Conservation (phyloP, 1,140 invertebrate genomes). For the Pollicipes pollicipes region DNA sequence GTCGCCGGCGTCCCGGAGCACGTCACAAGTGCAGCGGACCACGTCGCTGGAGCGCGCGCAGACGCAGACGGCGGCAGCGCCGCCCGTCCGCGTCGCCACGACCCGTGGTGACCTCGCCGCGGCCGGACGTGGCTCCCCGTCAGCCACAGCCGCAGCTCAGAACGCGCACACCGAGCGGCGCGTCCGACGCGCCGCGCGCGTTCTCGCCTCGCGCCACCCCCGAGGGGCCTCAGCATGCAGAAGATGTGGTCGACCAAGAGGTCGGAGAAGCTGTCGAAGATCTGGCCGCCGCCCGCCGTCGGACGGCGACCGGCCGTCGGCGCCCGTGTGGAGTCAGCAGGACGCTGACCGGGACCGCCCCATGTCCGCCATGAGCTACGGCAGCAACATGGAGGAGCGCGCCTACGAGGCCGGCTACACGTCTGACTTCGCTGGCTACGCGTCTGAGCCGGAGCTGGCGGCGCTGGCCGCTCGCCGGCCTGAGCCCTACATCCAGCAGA, state of each 20-base stretch:
- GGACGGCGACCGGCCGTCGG: not conserved
- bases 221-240: not conserved
- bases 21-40: no score
- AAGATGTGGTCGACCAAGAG: not conserved
- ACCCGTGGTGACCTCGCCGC: no score
- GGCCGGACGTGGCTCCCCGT: no score
- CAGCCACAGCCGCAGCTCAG: no score
- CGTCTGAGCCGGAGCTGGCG: not conserved
- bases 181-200: no score
- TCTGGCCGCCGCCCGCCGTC: not conserved
- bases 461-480: constrained; percentile 1
- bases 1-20: no score
- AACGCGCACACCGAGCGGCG: no score
- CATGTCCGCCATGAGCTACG: not conserved
- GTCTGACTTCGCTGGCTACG: not conserved
- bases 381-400: not conserved
- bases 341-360: not conserved
- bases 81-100: not conserved
- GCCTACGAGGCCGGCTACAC: not conserved
- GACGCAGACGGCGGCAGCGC: not conserved
- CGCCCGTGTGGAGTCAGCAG: not conserved
- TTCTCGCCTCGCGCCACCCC: not conserved
- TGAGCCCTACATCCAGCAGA: not conserved
- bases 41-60: no score
- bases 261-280: constrained; percentile 1